Base-by-base conservation (phyloP, 2,797 vertebrate species). In the Tenualosa ilisha region DNA sequence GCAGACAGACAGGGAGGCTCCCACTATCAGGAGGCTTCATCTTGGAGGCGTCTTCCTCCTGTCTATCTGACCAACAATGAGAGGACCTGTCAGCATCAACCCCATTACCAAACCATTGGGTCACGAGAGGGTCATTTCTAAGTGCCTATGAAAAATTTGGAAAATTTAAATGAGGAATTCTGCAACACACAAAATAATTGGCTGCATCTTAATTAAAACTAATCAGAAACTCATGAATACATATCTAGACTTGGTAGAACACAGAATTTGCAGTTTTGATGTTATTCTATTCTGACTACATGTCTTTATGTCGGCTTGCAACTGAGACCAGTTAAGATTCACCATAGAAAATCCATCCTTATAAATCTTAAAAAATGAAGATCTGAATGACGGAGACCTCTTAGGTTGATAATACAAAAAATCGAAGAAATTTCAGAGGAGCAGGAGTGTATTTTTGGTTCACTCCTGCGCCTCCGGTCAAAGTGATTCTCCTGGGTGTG, bases 361-460 rank as follows among this genome's bases (percentile, higher is more conserved):
- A 13, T 40, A 40, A 17, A 37, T 40, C 37, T 17, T 40, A 31
- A 68, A 54, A 68, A 46, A 46, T 2, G 4, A 40, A 40, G 3
- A 72, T 37, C 12, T 17, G 31, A 40, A 17, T 20, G 15, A 6
- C 1, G 68, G 6, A 75, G 15, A 43, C 15, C 15, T 6, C 68
- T 75, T 75, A 75, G 40, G 15, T 31, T 15, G 13, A 75, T n/a
- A n/a, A 40, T 7, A 75, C 5, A 53, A 82, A 86, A 87, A 87
- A 86, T 82, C 83, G 50, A 53, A 61, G 84, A 85, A 56, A 63
- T 83, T 89, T 81, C 61, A 59, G 24, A 20, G 63, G 83, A 86
- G 83, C n/a, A 12, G 24, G 13, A 15, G 56, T 84, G 84, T 87
- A 86, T 86, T 89, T 89, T 86, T 85, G 85, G 85, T 9, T 79